Base-by-base conservation (phyloP, 2,888 invertebrate species). In the Cephonodes hylas region DNA sequence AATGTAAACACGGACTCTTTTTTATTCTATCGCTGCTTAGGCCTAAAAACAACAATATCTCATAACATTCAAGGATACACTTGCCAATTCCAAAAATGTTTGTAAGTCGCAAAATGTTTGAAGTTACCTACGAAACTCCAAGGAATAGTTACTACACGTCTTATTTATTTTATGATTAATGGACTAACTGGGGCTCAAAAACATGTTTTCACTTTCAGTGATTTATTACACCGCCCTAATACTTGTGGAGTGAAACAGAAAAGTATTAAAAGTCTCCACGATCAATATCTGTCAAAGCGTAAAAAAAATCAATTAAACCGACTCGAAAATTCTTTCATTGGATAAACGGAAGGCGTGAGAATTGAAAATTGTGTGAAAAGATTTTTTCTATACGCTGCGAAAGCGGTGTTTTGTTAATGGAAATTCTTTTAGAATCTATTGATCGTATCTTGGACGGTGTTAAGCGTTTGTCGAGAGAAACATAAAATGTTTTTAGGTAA, bases 261-360 rank as follows among this genome's bases (percentile, higher is more conserved):
- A 84, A 81, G 82, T 83, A 85, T 87, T 86, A 83, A 85, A 86
- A 80, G 74, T 77, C 79, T 76, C 73, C 73, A 76, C 85, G 83
- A 89, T 89, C 89, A 89, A 89, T 90, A 88, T 83, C 88, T 85
- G 86, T 86, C 88, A 85, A 85, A 84, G 83, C 70, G 77, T 77
- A 84, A 87, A 82, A 83, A 88, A 86, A 84, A 75, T 86, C 88
- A 89, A 89, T 89, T 89, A 88, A 88, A 86, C 83, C 77, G 76
- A 74, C 74, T 75, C 73, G 72, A 74, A 80, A 79, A 84, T 85
- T 86, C 85, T 82, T 89, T 85, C 80, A 84, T 78, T 81, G 81
- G 77, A 79, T 85, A 86, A 88, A 85, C 86, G 86, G 83, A 83
- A 86, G 78, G 84, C 81, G 80, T 83, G 81, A 82, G 81, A 82